Conservation (phyloP, 2,113 vertebrate genomes). For the Rhineura floridana region DNA sequence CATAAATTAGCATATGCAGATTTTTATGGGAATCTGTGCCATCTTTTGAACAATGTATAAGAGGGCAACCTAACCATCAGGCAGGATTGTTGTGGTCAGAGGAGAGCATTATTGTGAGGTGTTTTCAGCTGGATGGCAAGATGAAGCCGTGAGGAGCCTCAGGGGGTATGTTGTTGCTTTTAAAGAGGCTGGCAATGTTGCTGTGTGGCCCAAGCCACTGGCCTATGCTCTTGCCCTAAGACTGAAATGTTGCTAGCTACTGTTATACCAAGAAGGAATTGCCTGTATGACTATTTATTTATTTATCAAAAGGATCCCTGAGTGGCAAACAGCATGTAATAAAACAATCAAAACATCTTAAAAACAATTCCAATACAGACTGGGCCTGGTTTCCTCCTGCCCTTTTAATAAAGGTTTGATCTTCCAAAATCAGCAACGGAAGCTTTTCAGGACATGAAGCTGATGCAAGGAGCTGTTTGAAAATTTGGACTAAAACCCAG, state of each 20-base stretch:
- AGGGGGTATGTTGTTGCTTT: neutral
- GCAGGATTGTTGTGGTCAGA: neutral
- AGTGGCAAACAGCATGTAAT: no score
- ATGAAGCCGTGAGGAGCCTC: neutral
- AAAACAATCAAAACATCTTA: no score
- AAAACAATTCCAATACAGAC: no score
- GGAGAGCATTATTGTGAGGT: neutral
- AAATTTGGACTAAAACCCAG: no score
- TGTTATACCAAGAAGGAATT: neutral
- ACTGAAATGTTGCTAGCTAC: neutral
- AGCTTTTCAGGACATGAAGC: neutral
- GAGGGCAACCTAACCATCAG: no score
- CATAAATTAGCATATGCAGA: no score
- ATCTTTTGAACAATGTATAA: no score
- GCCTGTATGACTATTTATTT: neutral
- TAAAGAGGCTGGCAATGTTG: neutral
- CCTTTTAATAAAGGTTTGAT: neutral
- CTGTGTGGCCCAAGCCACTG: no score
- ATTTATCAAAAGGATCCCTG: no score
- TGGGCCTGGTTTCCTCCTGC: neutral
- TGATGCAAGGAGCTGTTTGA: no score
- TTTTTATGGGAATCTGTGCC: no score
- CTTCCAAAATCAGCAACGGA: neutral
- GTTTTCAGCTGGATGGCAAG: neutral
- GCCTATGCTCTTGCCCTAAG: neutral